Conservation (phyloP, 2,797 vertebrate species). For the Staurois parvus region DNA sequence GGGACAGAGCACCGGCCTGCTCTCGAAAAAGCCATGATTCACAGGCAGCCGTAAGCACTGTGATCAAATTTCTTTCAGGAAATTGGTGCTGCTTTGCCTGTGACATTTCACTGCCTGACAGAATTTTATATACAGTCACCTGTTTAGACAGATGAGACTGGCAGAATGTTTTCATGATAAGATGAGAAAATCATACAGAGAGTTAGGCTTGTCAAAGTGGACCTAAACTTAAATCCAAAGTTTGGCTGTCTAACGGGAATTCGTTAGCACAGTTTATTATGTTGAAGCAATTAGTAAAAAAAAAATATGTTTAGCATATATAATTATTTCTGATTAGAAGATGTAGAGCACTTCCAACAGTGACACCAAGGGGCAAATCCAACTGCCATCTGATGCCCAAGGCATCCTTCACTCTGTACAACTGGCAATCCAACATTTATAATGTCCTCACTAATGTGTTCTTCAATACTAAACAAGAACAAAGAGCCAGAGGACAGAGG, state of each 20-base stretch:
- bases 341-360: no score
- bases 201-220: constrained; percentile 17
- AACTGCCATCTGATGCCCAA: no score
- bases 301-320: neutral
- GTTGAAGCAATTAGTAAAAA: neutral
- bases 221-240: neutral
- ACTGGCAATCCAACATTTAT: no score
- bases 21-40: constrained; percentile 49
- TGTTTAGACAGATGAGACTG: constrained; percentile 48
- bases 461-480: no score
- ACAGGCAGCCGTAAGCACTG: constrained; percentile 53
- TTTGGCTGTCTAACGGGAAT: neutral
- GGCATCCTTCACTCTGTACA: no score
- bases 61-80: constrained; percentile 54
- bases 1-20: constrained; percentile 12
- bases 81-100: constrained; percentile 59
- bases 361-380: no score
- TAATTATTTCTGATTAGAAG: no score
- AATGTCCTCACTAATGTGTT: no score
- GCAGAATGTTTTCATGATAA: constrained; percentile 33
- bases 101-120: constrained; percentile 54
- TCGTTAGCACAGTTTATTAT: neutral
- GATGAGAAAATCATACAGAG: constrained; percentile 20
- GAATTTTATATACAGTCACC: constrained; percentile 55
- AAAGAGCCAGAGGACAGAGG: no score